These are phyloP conservation scores for Protosalanx chinensis DNA, from an alignment of 2,797 vertebrate genomes.

Conservation along the genomic window DNA sequence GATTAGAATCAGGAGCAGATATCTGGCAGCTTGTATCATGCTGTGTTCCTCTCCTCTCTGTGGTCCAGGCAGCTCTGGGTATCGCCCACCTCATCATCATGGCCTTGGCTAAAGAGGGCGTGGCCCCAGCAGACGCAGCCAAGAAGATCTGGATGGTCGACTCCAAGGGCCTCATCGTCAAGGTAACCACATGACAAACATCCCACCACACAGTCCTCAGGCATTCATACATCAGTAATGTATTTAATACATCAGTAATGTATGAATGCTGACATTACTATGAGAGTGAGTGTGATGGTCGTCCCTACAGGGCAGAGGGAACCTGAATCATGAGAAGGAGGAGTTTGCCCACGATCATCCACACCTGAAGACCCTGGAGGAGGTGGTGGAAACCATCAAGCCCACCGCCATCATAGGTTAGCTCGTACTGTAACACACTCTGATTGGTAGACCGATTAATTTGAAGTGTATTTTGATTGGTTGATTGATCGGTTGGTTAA, in stretches of 20 bases:
- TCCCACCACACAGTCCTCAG: not conserved
- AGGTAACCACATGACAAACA: constrained; percentile 70
- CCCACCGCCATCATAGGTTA: constrained; percentile 93
- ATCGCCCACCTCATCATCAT: constrained; percentile 91
- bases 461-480: not conserved
- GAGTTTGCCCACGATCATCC: constrained; percentile 92
- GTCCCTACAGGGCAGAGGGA: constrained; percentile 75
- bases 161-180: constrained; percentile 93
- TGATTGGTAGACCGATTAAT: not conserved
- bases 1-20: no score
- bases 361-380: constrained; percentile 84
- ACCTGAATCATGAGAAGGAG: constrained; percentile 91
- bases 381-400: constrained; percentile 88
- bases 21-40: no score
- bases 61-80: constrained; percentile 87
- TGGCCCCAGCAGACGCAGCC: constrained; percentile 77
- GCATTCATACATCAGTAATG: no score
- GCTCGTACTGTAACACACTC: constrained; percentile 3
- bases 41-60: not conserved
- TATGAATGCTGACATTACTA: no score
- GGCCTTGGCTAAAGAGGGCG: constrained; percentile 93
- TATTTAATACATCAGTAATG: no score
- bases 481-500: not conserved
- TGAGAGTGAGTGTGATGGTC: not conserved
- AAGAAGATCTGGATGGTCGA: constrained; percentile 98